Conservation (phyloP, 2,888 invertebrate species). For the Drepana falcataria region DNA sequence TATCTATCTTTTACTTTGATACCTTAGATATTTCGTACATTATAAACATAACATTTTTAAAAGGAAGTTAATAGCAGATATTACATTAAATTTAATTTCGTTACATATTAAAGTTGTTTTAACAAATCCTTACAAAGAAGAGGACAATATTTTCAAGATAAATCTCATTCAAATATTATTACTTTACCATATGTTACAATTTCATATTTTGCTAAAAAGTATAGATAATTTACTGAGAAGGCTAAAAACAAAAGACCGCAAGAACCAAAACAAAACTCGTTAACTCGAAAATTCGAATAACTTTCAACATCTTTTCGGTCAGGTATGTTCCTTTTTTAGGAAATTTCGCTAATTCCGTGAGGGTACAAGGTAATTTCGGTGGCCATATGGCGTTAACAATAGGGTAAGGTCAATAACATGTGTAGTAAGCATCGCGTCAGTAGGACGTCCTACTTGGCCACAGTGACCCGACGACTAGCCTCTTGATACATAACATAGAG, state of each 20-base stretch:
- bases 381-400: constrained; percentile 71
- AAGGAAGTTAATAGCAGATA: too few species aligned
- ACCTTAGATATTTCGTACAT: too few species aligned
- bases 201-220: not conserved
- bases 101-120: too few species aligned
- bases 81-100: too few species aligned
- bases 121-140: too few species aligned
- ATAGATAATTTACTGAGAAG: not conserved
- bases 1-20: too few species aligned
- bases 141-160: too few species aligned
- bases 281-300: constrained; percentile 28
- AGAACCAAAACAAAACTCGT: constrained; percentile 19
- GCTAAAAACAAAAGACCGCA: constrained; percentile 11
- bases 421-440: constrained; percentile 54
- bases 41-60: too few species aligned
- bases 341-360: constrained; percentile 47
- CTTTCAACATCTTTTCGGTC: constrained; percentile 21
- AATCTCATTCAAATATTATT: too few species aligned
- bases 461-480: constrained; percentile 49
- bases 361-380: constrained; percentile 50
- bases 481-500: constrained; percentile 41
- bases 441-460: constrained; percentile 64
- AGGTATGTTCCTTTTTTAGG: constrained; percentile 14
- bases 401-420: constrained; percentile 74
- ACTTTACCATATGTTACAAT: not conserved